These are phyloP conservation scores for Pituophis catenifer DNA, from an alignment of 2,113 vertebrate genomes.

Conservation along the genomic window DNA sequence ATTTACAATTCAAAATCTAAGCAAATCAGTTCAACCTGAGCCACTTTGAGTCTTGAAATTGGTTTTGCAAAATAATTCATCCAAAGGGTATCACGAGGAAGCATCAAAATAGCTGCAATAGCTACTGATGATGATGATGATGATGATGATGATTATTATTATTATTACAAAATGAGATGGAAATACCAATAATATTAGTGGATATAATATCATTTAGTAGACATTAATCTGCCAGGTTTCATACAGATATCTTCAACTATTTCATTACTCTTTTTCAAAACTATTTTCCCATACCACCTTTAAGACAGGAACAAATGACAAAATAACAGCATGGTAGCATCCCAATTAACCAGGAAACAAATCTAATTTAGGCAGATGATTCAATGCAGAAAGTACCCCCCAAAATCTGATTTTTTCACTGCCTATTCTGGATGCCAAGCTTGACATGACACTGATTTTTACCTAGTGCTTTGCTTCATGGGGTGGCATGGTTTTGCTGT, in stretches of 20 bases:
- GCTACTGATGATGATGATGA: background rate
- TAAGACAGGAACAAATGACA: background rate
- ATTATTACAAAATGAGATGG: background rate
- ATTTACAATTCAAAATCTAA: background rate
- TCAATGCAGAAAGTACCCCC: background rate
- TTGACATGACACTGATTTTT: background rate
- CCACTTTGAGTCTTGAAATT: background rate
- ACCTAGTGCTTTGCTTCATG: background rate
- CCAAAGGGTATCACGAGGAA: background rate
- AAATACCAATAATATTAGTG: background rate
- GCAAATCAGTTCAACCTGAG: background rate
- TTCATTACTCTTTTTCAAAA: background rate
- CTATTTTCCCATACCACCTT: background rate
- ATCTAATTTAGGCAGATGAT: background rate
- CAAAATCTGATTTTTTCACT: background rate
- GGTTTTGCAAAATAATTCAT: background rate
- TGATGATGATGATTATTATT: too few species aligned
- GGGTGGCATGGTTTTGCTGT: background rate
- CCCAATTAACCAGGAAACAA: background rate
- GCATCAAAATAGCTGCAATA: background rate
- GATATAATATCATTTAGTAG: background rate
- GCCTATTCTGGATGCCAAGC: background rate
- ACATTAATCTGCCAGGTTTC: background rate
- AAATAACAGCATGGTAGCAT: background rate
- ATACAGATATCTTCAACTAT: background rate